These are phyloP conservation scores for Bombylius discolor DNA, from an alignment of 2,888 invertebrate species.

Conservation along the genomic window DNA sequence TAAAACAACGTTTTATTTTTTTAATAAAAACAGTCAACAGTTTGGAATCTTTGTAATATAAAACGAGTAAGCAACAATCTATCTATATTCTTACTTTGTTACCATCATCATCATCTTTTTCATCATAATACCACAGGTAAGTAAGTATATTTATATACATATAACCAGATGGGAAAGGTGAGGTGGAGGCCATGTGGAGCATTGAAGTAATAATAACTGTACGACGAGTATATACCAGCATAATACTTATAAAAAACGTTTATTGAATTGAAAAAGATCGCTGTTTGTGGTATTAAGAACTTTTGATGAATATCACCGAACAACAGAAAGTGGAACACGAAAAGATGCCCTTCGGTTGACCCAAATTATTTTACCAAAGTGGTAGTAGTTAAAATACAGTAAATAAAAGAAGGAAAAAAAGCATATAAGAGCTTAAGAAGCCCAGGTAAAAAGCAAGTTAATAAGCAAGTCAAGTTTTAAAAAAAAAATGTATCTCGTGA, in stretches of 20 bases:
- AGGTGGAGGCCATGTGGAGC: no score
- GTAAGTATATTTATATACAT: no score
- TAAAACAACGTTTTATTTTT: no score
- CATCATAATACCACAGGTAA: no score
- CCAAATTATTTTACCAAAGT: not conserved
- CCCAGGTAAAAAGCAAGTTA: not conserved
- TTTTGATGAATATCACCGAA: not conserved
- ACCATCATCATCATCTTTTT: no score
- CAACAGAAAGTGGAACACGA: conserved; percentile 1
- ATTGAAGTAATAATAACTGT: not conserved
- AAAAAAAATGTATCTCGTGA: not conserved
- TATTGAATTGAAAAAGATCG: not conserved
- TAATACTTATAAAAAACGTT: not conserved
- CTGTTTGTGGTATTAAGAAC: not conserved
- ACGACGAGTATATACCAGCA: not conserved
- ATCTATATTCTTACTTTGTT: no score
- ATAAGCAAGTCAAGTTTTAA: not conserved
- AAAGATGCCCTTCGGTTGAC: conserved; percentile 6
- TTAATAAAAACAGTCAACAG: no score
- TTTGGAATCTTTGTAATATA: no score
- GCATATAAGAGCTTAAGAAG: no score
- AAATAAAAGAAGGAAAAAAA: no score
- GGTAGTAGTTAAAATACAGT: not conserved
- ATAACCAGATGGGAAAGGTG: no score
- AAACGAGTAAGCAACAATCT: no score